phyloP scores from a whole-genome alignment of 1,140 invertebrate genomes.

The Caenorhabditis latens region DNA sequence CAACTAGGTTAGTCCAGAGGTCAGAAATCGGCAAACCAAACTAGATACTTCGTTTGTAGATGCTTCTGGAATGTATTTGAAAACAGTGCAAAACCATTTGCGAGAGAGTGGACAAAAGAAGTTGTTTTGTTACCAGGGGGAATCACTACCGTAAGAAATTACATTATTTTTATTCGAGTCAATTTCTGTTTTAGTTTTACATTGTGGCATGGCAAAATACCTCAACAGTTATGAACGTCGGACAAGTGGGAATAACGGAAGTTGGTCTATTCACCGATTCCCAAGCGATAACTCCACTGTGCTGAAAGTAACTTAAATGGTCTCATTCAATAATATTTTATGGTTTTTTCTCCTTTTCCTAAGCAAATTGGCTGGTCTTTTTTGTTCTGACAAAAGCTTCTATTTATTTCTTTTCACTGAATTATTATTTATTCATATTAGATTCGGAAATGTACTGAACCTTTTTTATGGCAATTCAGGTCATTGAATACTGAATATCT shows the following conservation, averaged over 20 bases:
- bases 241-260: slow-evolving; percentile 65
- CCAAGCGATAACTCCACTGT: slow-evolving; percentile 55
- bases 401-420: background rate
- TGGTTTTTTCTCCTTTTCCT: background rate
- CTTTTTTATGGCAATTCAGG: background rate
- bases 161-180: background rate
- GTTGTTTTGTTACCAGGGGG: slow-evolving; percentile 46
- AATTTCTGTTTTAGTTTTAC: slow-evolving; percentile 61
- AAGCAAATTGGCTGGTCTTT: background rate
- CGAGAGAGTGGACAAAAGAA: slow-evolving; percentile 62
- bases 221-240: slow-evolving; percentile 57
- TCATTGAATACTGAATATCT: background rate
- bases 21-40: slow-evolving; percentile 4
- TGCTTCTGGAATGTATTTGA: slow-evolving; percentile 64
- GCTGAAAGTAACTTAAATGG: background rate
- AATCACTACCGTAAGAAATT: slow-evolving; percentile 58
- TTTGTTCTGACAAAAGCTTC: background rate
- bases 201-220: slow-evolving; percentile 60
- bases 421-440: slow-evolving; percentile 46
- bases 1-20: slow-evolving; percentile 38
- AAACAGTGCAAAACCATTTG: slow-evolving; percentile 58
- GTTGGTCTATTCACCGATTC: slow-evolving; percentile 58
- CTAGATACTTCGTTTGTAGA: slow-evolving; percentile 19
- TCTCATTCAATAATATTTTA: slow-evolving; percentile 9
- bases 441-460: slow-evolving; percentile 30